These are phyloP conservation scores for Machimus atricapillus DNA, from an alignment of 2,888 invertebrate species.

Conservation along the genomic window DNA sequence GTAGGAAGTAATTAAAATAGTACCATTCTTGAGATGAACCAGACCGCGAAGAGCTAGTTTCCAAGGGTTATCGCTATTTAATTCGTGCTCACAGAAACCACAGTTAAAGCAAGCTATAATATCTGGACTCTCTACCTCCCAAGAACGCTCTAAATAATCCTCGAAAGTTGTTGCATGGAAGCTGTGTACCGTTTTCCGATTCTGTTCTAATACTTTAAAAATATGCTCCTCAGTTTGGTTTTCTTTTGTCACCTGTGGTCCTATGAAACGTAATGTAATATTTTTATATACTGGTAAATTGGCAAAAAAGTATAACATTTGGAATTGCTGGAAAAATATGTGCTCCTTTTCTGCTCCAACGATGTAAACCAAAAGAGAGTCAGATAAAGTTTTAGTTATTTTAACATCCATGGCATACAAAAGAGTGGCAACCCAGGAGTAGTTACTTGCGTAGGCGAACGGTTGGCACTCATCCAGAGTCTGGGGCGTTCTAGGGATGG, in stretches of 20 bases:
- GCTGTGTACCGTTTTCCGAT: background rate
- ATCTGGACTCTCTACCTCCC: slow-evolving; percentile 1
- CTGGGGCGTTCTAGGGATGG: slow-evolving; percentile 46
- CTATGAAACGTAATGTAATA: slow-evolving; percentile 53
- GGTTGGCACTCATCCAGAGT: slow-evolving; percentile 50
- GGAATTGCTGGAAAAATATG: slow-evolving; percentile 52
- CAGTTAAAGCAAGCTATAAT: slow-evolving; percentile 55
- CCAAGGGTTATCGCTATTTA: slow-evolving; percentile 45
- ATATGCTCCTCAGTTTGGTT: background rate
- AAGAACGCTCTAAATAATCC: slow-evolving; percentile 46
- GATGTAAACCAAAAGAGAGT: slow-evolving; percentile 50
- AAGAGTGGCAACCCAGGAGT: slow-evolving; percentile 54
- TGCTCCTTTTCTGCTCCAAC: slow-evolving; percentile 52
- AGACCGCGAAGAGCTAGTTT: slow-evolving; percentile 49
- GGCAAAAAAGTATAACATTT: slow-evolving; percentile 53
- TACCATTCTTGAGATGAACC: slow-evolving; percentile 51
- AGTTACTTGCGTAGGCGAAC: slow-evolving; percentile 53
- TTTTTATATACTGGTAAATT: slow-evolving; percentile 51
- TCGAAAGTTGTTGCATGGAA: slow-evolving; percentile 49
- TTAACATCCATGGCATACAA: slow-evolving; percentile 50
- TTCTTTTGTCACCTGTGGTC: slow-evolving; percentile 47
- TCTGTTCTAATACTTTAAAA: background rate
- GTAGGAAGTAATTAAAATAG: slow-evolving; percentile 56
- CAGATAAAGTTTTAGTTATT: slow-evolving; percentile 20
- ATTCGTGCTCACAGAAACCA: slow-evolving; percentile 52